These are phyloP conservation scores for Chrysolina americana DNA, from an alignment of 2,888 invertebrate genomes.

Conservation along the genomic window DNA sequence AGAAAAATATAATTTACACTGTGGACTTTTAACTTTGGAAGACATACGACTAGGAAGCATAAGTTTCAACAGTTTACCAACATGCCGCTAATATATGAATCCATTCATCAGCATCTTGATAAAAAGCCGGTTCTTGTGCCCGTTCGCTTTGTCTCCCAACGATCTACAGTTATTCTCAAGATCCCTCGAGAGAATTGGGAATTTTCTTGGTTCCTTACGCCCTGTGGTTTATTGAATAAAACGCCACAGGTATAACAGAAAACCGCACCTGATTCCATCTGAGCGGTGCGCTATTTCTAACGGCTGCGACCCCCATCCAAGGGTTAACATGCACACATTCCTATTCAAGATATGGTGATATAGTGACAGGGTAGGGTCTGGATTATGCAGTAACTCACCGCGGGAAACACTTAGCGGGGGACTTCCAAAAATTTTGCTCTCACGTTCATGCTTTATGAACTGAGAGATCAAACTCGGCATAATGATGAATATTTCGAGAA, in stretches of 20 bases:
- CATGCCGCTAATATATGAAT: not conserved
- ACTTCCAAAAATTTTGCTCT: too few species aligned
- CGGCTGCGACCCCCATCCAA: conserved; percentile 26
- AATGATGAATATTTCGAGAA: too few species aligned
- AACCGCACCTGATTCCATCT: conserved; percentile 28
- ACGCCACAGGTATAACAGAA: conserved; percentile 33
- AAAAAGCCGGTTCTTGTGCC: conserved; percentile 17
- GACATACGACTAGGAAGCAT: not conserved
- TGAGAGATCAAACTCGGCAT: not conserved
- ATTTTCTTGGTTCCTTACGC: not conserved
- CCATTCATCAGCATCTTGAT: not conserved
- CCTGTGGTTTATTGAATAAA: conserved; percentile 16
- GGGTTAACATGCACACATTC: conserved; percentile 25
- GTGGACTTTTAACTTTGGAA: too few species aligned
- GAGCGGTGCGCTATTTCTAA: conserved; percentile 23
- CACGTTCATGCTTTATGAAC: not conserved
- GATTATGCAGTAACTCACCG: not conserved
- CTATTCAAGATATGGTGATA: not conserved
- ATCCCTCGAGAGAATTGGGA: conserved; percentile 19
- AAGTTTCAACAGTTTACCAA: not conserved
- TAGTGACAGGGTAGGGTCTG: not conserved
- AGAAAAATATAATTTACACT: too few species aligned
- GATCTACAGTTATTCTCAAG: conserved; percentile 23
- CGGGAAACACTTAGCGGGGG: not conserved
- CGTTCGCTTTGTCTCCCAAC: conserved; percentile 13